Base-by-base conservation (phyloP, 2,888 invertebrate genomes). In the Leptinotarsa haldemani region DNA sequence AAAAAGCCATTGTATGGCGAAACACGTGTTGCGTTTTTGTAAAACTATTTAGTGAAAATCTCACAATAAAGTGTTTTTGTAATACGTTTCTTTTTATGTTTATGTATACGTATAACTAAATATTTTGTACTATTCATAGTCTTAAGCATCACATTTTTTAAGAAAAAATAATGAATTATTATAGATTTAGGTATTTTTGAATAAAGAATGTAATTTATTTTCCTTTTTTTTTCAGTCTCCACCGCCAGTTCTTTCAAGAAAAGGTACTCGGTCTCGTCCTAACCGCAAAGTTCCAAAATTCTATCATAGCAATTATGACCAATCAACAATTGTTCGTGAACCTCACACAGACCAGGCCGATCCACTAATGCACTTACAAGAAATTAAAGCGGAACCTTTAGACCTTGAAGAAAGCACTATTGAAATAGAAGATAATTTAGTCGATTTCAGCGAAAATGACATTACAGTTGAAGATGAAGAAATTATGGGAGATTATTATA, bases 181-280 rank as follows among this genome's bases (percentile, higher is more conserved):
- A 25, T 30, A 9, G 9, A 30, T 30, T 30, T 30, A 9, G 30
- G 2, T 9, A 40, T 12, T 40, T 40, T 58, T 16, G 9, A 1
- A 58, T 20, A 22, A 58, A n/a, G 25, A 18, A 4, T 58, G n/a
- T 15, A 58, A 58, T 13, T 58, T 22, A 22, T 18, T 61, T 52
- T 71, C 4, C 13, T 56, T 30, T 74, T 71, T 18, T 56, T 1
- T 85, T 85, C 75, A 86, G 86, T 82, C 85, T 3, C 82, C 84
- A 3, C 85, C 85, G 7, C 85, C 85, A 9, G 79, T 86, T 63
- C 79, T 83, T 0, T 83, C 84, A 53, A 82, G 87, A 50, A 86
- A 86, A 80, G 87, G 88, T 2, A 88, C 87, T 9, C 79, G 87
- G 65, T 87, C 88, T 0, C 80, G 88, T 4, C 88, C 87, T 1